Conservation (phyloP, 2,888 invertebrate species). For the Gymnoscelis rufifasciata region DNA sequence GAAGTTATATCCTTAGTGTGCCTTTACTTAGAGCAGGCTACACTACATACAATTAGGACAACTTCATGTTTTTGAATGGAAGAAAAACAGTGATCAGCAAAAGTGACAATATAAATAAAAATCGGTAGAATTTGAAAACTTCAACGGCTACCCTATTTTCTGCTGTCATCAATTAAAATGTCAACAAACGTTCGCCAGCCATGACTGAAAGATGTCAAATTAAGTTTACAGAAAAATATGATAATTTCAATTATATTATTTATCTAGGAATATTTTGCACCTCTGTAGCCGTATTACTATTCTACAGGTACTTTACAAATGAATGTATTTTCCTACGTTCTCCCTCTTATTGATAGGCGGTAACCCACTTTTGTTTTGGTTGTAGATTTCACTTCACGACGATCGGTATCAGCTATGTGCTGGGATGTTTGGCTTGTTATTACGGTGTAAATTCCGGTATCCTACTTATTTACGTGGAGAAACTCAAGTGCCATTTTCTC, state of each 20-base stretch:
- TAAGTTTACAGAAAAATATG: conserved; percentile 67
- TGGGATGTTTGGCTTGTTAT: conserved; percentile 76
- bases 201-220: conserved; percentile 78
- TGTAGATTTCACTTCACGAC: conserved; percentile 71
- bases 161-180: conserved; percentile 18
- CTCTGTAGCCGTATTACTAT: conserved; percentile 60
- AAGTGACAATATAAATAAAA: neutral
- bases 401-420: conserved; percentile 65
- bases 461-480: conserved; percentile 55
- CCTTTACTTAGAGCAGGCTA: too few species aligned
- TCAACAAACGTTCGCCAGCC: conserved; percentile 62
- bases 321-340: conserved; percentile 22
- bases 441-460: conserved; percentile 59
- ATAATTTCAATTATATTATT: conserved; percentile 72
- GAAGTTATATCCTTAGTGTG: too few species aligned
- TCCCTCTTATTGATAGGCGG: conserved; percentile 17
- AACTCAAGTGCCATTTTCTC: conserved; percentile 61
- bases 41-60: too few species aligned
- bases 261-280: conserved; percentile 58
- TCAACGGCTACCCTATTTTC: conserved; percentile 13
- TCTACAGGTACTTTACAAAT: conserved; percentile 55
- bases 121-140: neutral
- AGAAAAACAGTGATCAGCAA: too few species aligned
- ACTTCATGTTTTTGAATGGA: too few species aligned
- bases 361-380: conserved; percentile 43